phyloP scores from a whole-genome alignment of 2,113 vertebrate species.

The Pholis gunnellus region DNA sequence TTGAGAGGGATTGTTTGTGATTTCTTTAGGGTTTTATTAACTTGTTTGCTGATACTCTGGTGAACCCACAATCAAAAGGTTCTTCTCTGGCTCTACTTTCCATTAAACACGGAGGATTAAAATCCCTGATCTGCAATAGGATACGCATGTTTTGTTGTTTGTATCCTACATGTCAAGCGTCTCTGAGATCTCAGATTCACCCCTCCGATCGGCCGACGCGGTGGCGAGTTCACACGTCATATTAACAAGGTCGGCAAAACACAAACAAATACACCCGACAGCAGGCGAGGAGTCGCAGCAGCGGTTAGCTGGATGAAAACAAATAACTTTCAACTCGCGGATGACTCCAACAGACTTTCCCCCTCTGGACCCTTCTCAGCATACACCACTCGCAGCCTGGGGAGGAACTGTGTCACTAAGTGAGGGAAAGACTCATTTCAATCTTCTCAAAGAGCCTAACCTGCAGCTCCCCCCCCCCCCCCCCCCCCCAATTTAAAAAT shows the following conservation, averaged over 20 bases:
- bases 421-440: conserved; percentile 36
- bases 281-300: neutral
- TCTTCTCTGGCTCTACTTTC: neutral
- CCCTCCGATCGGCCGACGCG: neutral
- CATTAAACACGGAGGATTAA: conserved; percentile 15
- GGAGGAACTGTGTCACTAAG: conserved; percentile 40
- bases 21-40: neutral
- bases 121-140: conserved; percentile 1
- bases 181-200: conserved; percentile 11
- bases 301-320: conserved; percentile 20
- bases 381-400: conserved; percentile 16
- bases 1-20: neutral
- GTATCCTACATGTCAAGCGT: neutral
- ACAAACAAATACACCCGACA: conserved; percentile 15
- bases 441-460: conserved; percentile 38
- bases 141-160: conserved; percentile 8
- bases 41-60: neutral
- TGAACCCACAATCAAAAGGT: neutral
- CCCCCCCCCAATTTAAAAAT: conserved; percentile 7
- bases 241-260: conserved; percentile 23
- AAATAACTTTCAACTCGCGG: conserved; percentile 42
- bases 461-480: neutral
- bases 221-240: conserved; percentile 20
- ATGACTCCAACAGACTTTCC: conserved; percentile 37
- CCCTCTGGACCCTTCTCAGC: conserved; percentile 9